These are phyloP conservation scores for Amyelois transitella DNA, from an alignment of 1,140 invertebrate genomes.

Conservation along the genomic window DNA sequence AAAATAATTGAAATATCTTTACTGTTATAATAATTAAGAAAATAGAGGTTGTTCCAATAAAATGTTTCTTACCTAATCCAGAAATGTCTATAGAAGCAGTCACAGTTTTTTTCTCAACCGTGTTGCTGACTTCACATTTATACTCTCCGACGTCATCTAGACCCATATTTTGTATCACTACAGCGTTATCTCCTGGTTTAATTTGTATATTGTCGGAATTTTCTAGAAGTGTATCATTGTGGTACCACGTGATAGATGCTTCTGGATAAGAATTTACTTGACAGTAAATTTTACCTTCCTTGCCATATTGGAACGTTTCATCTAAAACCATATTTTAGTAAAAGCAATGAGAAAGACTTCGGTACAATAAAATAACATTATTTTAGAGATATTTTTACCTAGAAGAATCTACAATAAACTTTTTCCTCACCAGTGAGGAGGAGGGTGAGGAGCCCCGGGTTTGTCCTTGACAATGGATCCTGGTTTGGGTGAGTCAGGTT, in stretches of 20 bases:
- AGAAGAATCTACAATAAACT: too few relatives aligned
- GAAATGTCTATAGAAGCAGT: constrained; percentile 35
- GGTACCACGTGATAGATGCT: constrained; percentile 45
- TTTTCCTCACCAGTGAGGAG: too few relatives aligned
- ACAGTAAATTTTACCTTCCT: constrained; percentile 38
- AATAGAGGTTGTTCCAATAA: background rate
- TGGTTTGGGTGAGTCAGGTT: too few relatives aligned
- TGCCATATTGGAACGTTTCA: constrained; percentile 39
- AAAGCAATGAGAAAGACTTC: background rate
- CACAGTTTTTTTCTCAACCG: constrained; percentile 20
- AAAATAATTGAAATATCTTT: constrained; percentile 5
- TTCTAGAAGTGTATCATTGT: constrained; percentile 37
- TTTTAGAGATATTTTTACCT: too few relatives aligned
- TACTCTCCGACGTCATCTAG: constrained; percentile 38
- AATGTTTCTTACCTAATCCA: constrained; percentile 36
- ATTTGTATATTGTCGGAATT: constrained; percentile 26
- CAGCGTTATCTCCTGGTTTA: constrained; percentile 21
- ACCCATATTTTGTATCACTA: constrained; percentile 48
- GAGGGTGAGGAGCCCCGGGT: too few relatives aligned
- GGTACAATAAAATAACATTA: too few relatives aligned
- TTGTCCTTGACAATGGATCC: too few relatives aligned
- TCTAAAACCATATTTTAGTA: constrained; percentile 25
- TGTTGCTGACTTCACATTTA: constrained; percentile 38
- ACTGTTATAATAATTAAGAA: background rate
- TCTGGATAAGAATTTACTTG: constrained; percentile 49